Evolutionary conservation across 1,140 invertebrate species (phyloP).

Genomic region (Meloidogyne chitwoodi): DNA sequence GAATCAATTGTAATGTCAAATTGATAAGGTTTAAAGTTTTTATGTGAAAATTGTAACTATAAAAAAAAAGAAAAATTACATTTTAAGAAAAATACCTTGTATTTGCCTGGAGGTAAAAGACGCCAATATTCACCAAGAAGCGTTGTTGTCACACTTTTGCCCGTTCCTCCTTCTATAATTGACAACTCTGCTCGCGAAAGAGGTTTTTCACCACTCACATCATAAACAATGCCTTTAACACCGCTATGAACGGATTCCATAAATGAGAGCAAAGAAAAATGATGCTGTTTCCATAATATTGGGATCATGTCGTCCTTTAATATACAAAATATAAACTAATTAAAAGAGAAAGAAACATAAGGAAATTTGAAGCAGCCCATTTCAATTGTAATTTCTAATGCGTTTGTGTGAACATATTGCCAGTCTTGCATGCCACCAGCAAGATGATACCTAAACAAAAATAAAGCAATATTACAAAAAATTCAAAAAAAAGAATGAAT

Average conservation of each 20-base stretch:
- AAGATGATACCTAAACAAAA: constrained; percentile 45
- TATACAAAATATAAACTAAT: neutral
- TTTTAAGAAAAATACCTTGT: constrained; percentile 67
- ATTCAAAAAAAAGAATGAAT: neutral
- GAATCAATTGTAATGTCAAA: constrained; percentile 30
- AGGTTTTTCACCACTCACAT: constrained; percentile 68
- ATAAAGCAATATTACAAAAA: no score
- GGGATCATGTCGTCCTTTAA: constrained; percentile 68
- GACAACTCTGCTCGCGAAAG: constrained; percentile 20
- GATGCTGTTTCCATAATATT: constrained; percentile 81
- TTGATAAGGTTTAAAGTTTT: constrained; percentile 24
- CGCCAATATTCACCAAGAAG: constrained; percentile 85
- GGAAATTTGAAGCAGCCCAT: constrained; percentile 90
- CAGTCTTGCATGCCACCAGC: constrained; percentile 89
- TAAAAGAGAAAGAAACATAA: constrained; percentile 23
- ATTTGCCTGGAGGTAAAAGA: constrained; percentile 78
- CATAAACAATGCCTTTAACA: constrained; percentile 77
- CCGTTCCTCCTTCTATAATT: constrained; percentile 68
- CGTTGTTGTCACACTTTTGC: constrained; percentile 71
- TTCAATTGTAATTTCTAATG: constrained; percentile 89
- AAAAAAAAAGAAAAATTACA: neutral
- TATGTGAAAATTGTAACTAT: constrained; percentile 35
- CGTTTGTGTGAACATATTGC: constrained; percentile 87
- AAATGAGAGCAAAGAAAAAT: constrained; percentile 75
- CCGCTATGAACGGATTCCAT: constrained; percentile 85